Evolutionary conservation across 2,888 invertebrate species (phyloP), one percentile per base, ranked within the genome.

Genomic region (Dolomedes plantarius): DNA sequence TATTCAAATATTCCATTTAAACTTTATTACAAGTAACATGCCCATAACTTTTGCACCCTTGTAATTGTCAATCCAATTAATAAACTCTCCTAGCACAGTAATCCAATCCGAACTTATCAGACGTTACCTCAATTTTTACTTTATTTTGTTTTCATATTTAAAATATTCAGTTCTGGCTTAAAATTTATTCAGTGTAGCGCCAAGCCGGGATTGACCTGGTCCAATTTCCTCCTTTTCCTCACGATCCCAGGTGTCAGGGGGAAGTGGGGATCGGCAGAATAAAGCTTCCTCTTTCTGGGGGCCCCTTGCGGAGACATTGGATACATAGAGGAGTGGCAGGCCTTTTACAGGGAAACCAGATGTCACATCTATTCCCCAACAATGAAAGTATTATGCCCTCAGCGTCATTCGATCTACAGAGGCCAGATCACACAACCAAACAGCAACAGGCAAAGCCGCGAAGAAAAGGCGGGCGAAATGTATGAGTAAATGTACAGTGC

Each of bases 341-440:
- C 65, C 29, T 29, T 65, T 65, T 65, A 28, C 67, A 67, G 67
- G 67, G 67, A 32, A 32, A 67, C 67, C 67, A 67, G 67, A 16
- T 67, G 67, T 67, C 67, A n/a, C 19, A 6, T 19, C 29, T 29
- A 2, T n/a, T 5, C 23, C 0, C 19, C 28, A 31, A 32, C 67
- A 67, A 67, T 67, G 32, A 36, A 31, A 32, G 36, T 19, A 32
- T 32, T 67, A 28, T 67, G 1, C 67, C 36, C 36, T 16, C 5
- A 2, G 19, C 23, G 19, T 23, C 5, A 23, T 23, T 19, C 16
- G 19, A 23, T 19, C 19, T 3, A 1, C 9, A 2, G 23, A 46
- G 46, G 46, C 46, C 9, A 36, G 36, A 36, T 56, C 19, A n/a
- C n/a, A n/a, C 5, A 16, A 56, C 56, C 11, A 56, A 23, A 56